These are phyloP conservation scores for Apantesis nais DNA, from an alignment of 2,888 invertebrate species.

Conservation along the genomic window DNA sequence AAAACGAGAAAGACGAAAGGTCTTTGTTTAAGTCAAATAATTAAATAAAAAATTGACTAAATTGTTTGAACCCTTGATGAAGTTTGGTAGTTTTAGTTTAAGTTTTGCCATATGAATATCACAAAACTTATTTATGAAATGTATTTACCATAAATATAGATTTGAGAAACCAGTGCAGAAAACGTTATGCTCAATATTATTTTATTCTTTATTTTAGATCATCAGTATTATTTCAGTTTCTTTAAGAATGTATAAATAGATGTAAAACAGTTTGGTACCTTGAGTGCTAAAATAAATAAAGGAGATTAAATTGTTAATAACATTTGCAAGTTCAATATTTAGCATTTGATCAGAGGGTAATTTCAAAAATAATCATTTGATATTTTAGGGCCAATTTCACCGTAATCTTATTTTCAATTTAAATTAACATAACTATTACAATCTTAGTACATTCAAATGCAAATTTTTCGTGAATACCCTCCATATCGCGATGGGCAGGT, in stretches of 20 bases:
- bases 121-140: not conserved
- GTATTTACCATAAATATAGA: not conserved
- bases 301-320: not conserved
- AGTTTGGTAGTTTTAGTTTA: not conserved
- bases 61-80: not conserved
- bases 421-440: conserved; percentile 27
- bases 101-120: not conserved
- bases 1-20: too few relatives aligned
- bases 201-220: not conserved
- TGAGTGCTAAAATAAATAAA: not conserved
- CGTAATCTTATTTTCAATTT: conserved; percentile 21
- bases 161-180: not conserved
- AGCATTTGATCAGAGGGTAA: not conserved
- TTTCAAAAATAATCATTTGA: not conserved
- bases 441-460: conserved; percentile 38
- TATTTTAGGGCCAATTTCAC: conserved; percentile 15
- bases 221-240: not conserved
- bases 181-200: not conserved
- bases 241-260: not conserved
- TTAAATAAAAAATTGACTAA: not conserved
- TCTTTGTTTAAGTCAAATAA: not conserved
- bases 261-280: not conserved
- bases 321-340: not conserved
- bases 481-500: conserved; percentile 29
- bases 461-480: conserved; percentile 27